Base-by-base conservation (phyloP, 1,140 invertebrate genomes). In the Thalassaphorura encarpata region DNA sequence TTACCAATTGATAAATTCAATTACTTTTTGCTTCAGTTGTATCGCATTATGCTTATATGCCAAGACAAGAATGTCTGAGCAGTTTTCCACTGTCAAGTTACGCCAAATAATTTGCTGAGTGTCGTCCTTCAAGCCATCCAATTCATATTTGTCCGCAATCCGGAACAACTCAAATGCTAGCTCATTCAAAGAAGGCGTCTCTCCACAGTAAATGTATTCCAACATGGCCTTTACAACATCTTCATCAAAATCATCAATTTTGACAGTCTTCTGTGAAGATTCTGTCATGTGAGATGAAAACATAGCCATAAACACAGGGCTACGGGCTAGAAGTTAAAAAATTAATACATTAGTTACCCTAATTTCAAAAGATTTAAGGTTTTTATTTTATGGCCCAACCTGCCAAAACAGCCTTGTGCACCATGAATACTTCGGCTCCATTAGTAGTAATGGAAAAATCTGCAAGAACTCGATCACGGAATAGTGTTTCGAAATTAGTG, bases 171-270 rank as follows among this genome's bases (percentile, higher is more conserved):
- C 63, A 15, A 54, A 24, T 24, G 63, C 60, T 42, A 54, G 56
- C 45, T 62, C 60, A 51, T 16, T 45, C 24, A 65, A 36, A 16
- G 29, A n/a, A 8, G 48, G 48, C 8, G 55, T 45, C 24, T 65
- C 57, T 3, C 63, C 63, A 45, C 52, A 56, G 49, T 60, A 63
- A 33, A 60, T 57, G 40, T 60, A 65, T 29, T 65, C 63, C 3
- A 65, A 26, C 63, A 65, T 65, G 3, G 50, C 63, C 29, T 65
- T 60, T 0, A 65, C 63, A 24, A 62, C 58, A 33, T 62, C 57
- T 39, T 62, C 60, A 31, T 65, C 63, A 39, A 65, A 65, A 28
- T 65, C 63, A 29, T 26, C 19, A 18, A 65, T 65, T 55, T 62
- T 54, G 1, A 65, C 57, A 0, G 56, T 48, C 29, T 58, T 62